Conservation (phyloP, 2,888 invertebrate genomes). For the Cheilosia vulpina region DNA sequence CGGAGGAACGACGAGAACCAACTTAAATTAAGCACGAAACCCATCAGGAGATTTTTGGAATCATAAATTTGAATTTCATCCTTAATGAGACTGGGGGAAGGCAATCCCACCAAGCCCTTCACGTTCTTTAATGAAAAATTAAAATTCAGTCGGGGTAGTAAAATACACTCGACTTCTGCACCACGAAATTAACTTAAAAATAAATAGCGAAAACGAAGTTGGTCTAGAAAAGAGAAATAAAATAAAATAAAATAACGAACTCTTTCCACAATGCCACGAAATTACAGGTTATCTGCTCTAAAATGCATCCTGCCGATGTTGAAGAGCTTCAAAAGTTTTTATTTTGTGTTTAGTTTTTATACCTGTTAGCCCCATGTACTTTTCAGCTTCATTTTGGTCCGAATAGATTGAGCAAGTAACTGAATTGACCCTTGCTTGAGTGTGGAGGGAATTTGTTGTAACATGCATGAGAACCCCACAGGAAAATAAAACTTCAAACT, state of each 20-base stretch:
- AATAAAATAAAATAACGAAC: conserved; percentile 44
- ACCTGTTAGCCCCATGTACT: conserved; percentile 26
- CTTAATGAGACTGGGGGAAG: conserved; percentile 38
- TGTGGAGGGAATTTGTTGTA: conserved; percentile 18
- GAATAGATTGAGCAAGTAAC: conserved; percentile 23
- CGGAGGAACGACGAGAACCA: background rate
- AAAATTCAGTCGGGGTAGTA: conserved; percentile 58
- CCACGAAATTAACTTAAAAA: conserved; percentile 63
- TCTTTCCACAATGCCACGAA: conserved; percentile 50
- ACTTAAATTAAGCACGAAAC: conserved; percentile 46
- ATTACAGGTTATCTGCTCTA: conserved; percentile 64
- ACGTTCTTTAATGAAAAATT: conserved; percentile 60
- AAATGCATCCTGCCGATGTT: conserved; percentile 62
- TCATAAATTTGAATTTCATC: conserved; percentile 57
- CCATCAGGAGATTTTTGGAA: conserved; percentile 43
- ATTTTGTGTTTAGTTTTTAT: conserved; percentile 23
- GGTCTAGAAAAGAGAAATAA: conserved; percentile 21
- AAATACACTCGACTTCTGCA: conserved; percentile 47
- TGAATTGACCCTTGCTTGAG: conserved; percentile 44
- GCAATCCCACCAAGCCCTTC: conserved; percentile 33
- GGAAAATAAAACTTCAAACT: conserved; percentile 64
- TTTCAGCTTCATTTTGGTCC: conserved; percentile 19
- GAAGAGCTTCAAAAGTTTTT: conserved; percentile 38
- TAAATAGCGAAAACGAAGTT: conserved; percentile 62
- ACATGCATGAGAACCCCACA: conserved; percentile 25